Evolutionary conservation across 2,888 invertebrate genomes (phyloP).

Genomic region (Noctuana brunneofusca): DNA sequence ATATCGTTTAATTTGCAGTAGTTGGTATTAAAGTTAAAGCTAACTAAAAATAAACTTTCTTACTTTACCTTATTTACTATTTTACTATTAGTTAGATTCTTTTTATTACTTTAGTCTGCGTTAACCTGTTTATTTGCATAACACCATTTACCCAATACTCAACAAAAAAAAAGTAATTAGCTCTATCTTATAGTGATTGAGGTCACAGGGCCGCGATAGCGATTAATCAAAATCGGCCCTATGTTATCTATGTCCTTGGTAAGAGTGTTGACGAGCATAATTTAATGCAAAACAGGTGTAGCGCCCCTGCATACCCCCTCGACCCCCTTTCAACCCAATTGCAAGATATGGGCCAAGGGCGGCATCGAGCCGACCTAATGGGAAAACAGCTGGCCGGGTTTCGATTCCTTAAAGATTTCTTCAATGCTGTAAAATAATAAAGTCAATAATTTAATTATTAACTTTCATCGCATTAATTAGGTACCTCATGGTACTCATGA

Average conservation of each 20-base stretch:
- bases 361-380: constrained; percentile 49
- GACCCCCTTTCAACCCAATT: constrained; percentile 47
- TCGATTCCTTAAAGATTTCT: constrained; percentile 1
- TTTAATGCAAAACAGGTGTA: constrained; percentile 39
- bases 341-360: constrained; percentile 40
- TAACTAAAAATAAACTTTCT: too few relatives aligned
- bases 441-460: background rate
- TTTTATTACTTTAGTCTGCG: too few relatives aligned
- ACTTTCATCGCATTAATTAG: too few relatives aligned
- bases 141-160: background rate
- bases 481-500: too few relatives aligned
- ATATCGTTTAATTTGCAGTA: too few relatives aligned
- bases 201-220: constrained; percentile 37
- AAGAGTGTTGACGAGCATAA: constrained; percentile 39
- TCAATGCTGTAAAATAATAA: background rate
- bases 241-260: constrained; percentile 39
- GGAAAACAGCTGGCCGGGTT: constrained; percentile 32
- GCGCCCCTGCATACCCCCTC: constrained; percentile 13
- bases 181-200: constrained; percentile 20
- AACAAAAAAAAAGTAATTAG: background rate
- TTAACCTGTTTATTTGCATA: background rate
- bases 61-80: too few relatives aligned
- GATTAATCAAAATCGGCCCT: constrained; percentile 27
- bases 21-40: too few relatives aligned
- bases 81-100: too few relatives aligned